Evolutionary conservation across 2,113 vertebrate species (phyloP), one percentile per base, ranked within the genome.

Genomic region (Anhinga rufa): DNA sequence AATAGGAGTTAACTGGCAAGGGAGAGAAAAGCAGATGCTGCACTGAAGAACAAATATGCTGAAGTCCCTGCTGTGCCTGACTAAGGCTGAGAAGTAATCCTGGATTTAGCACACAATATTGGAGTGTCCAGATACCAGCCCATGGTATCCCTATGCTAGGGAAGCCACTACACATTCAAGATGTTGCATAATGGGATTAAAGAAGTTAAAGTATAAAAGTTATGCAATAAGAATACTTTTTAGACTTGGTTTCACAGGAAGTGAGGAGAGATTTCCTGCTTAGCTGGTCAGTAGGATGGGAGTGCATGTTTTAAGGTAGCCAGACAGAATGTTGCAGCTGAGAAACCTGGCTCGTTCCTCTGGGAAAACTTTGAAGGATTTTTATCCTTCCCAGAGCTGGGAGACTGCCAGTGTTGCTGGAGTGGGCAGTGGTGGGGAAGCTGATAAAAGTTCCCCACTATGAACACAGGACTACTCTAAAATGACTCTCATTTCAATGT

Each of bases 241-340:
- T 28, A 76, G 91, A 6, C 9, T 21, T 20, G 60, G 84, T 95
- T 85, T 92, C 94, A 36, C n/a, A 79, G 89, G 70, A 92, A 78
- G 70, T 17, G 61, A 82, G 75, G 48, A 62, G 70, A 20, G 21
- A n/a, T 16, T 84, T 87, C 72, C 72, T 54, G 57, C 69, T 55
- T 21, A 1, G 13, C 38, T 52, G 60, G 2, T 7, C 49, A 52
- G 69, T 4, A 36, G 84, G 78, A 51, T 12, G 62, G 32, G 90
- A 61, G 70, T 2, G 7, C 11, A 32, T 36, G 20, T 17, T 32
- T 51, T 55, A 49, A 77, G 72, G 76, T 69, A 88, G 76, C 34
- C 16, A 42, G 42, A 6, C 22, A 57, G 82, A 69, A 44, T 46
- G 62, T 26, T 76, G 55, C 69, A 76, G 52, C 80, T 79, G 57